Conservation (phyloP, 2,888 invertebrate genomes). For the Thyatira batis region DNA sequence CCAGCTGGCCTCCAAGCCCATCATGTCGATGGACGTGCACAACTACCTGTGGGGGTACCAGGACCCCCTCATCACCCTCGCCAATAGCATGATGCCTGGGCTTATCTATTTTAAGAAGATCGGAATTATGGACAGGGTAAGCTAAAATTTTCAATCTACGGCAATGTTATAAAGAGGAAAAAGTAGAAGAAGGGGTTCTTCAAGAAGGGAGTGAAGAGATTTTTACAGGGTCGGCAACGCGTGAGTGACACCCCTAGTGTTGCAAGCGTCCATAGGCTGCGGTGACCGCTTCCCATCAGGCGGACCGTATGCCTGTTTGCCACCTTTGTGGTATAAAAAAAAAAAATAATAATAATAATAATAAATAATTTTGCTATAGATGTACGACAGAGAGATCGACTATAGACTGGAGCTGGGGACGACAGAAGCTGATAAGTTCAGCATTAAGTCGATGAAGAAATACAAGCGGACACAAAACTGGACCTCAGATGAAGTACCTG, state of each 20-base stretch:
- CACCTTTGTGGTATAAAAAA: too few species aligned
- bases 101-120: constrained; percentile 23
- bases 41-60: constrained; percentile 29
- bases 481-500: not conserved
- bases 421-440: constrained; percentile 83
- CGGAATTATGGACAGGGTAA: constrained; percentile 39
- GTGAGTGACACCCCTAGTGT: too few species aligned
- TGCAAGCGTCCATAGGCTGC: too few species aligned
- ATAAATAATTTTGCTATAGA: constrained; percentile 41
- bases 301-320: too few species aligned
- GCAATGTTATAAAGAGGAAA: too few species aligned
- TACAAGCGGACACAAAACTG: constrained; percentile 6
- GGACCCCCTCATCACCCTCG: constrained; percentile 23
- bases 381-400: constrained; percentile 79
- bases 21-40: constrained; percentile 44
- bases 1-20: constrained; percentile 81
- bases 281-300: too few species aligned
- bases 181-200: too few species aligned
- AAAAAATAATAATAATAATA: too few species aligned
- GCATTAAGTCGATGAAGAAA: constrained; percentile 37
- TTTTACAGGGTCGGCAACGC: too few species aligned
- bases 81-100: constrained; percentile 22
- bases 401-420: constrained; percentile 85
- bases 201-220: too few species aligned
- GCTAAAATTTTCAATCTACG: too few species aligned